Base-by-base conservation (phyloP, 2,888 invertebrate genomes). In the Tipula lateralis region DNA sequence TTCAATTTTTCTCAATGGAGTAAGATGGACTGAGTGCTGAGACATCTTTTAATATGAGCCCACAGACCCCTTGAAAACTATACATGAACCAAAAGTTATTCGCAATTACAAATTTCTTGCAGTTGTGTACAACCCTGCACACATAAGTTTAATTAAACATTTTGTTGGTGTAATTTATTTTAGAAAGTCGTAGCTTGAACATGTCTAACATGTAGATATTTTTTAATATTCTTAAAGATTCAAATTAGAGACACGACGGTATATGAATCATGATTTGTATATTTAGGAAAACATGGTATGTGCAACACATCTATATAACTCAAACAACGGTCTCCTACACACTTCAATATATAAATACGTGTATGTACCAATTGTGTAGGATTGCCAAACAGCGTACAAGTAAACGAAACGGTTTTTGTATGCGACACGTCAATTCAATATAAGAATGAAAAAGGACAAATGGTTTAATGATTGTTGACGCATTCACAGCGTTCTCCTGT, bases 391-490 rank as follows among this genome's bases (percentile, higher is more conserved):
- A 44, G 2, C 44, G 44, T n/a, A 44, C 44, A 19, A 39, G 9
- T 9, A n/a, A 39, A 2, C 44, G 5, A 19, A 44, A 44, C 12
- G 1, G 9, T 19, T n/a, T n/a, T 66, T 19, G 66, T 66, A 19
- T 24, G 66, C 12, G 24, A 66, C 66, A 66, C 24, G 66, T 24
- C 66, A 66, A 66, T 66, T 66, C 24, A 66, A 66, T 66, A n/a
- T n/a, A 66, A 66, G 7, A 66, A 66, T 66, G 12, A 66, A 66
- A n/a, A 66, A 66, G 66, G 66, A 66, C 66, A 66, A 66, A 66
- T 66, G 66, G 24, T 66, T 66, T 66, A 66, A 66, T 66, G 66
- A 66, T 66, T 66, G 66, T 66, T 66, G 66, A 66, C 66, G 66
- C 66, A 66, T 24, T 24, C 24, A 7, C 19, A 19, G 19, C 24